Evolutionary conservation across 23 tunicate species (phyloP), one percentile per base, ranked within the genome.

Genomic region (Halocynthia roretzi): DNA sequence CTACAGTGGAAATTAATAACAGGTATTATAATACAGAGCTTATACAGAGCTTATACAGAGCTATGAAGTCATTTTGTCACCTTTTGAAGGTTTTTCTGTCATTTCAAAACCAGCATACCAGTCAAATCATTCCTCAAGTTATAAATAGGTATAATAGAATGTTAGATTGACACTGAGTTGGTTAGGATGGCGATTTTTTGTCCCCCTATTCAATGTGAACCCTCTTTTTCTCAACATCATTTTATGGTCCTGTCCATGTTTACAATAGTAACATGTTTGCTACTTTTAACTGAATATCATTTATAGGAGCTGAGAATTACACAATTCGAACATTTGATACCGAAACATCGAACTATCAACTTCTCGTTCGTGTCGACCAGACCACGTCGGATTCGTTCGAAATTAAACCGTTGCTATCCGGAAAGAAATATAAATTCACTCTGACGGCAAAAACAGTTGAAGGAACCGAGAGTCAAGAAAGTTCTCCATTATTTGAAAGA

Each of bases 401-500:
- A 20, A 48, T 74, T 54, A 10, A 74, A 56, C 78, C 78, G 8
- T 6, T 74, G 15, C 4, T 74, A 5, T 74, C 78, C 1, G 78
- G 78, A 53, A 74, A 74, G 56, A 12, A 21, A 12, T 74, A 74
- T 53, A 53, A 54, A 18, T 74, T 74, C 4, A 54, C 55, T 44
- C 20, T 56, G 61, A 54, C 78, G 14, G 55, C 78, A 52, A 74
- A 74, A 54, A 74, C 78, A 53, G 18, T 14, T 5, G 78, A 44
- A 50, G 78, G 78, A 50, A 52, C 56, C n/a, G 78, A 74, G 56
- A 74, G 78, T 44, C 31, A 74, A 10, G 78, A 74, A 52, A 53
- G 62, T 50, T 15, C 65, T 14, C 56, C 78, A 0, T 22, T 74
- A 56, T 50, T 14, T 53, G 78, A 53, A 10, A 52, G 78, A 74